Conservation (phyloP, 2,888 invertebrate genomes). For the Drosophila austrosaltans region DNA sequence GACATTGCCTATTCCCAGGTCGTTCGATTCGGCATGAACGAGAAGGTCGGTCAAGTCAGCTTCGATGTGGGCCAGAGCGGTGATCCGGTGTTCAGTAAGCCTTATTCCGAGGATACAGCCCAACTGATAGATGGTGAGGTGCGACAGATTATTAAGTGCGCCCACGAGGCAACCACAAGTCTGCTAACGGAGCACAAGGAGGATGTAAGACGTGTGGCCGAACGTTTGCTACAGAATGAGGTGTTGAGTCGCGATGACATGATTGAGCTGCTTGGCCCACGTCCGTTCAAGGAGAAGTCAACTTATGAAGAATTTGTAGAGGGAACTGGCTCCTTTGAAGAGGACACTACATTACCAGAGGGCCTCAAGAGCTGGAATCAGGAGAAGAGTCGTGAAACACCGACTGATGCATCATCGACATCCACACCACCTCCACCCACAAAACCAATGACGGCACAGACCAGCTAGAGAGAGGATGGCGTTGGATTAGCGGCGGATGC, state of each 20-base stretch:
- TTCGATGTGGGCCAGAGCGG: constrained; percentile 97
- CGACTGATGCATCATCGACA: constrained; percentile 45
- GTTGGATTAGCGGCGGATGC: constrained; percentile 13
- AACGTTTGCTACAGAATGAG: constrained; percentile 95
- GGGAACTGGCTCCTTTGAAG: constrained; percentile 98
- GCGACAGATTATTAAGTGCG: constrained; percentile 88
- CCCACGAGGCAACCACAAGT: constrained; percentile 91
- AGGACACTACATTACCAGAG: constrained; percentile 96
- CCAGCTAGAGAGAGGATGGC: constrained; percentile 40
- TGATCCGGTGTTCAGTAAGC: constrained; percentile 96
- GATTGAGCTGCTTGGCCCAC: constrained; percentile 96
- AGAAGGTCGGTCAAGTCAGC: constrained; percentile 97
- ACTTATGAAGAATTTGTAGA: constrained; percentile 99
- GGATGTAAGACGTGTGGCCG: constrained; percentile 94
- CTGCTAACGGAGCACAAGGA: constrained; percentile 92
- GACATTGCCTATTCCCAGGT: constrained; percentile 99
- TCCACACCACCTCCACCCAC: constrained; percentile 55
- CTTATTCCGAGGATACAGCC: constrained; percentile 98
- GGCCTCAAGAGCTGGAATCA: constrained; percentile 98
- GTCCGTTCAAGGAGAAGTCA: constrained; percentile 99
- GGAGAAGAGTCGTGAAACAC: constrained; percentile 83
- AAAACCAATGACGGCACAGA: constrained; percentile 71
- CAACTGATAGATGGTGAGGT: constrained; percentile 98
- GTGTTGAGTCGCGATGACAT: constrained; percentile 98
- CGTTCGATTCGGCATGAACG: constrained; percentile 98